Conservation (phyloP, 2,797 vertebrate genomes). For the Buphagus erythrorhynchus region DNA sequence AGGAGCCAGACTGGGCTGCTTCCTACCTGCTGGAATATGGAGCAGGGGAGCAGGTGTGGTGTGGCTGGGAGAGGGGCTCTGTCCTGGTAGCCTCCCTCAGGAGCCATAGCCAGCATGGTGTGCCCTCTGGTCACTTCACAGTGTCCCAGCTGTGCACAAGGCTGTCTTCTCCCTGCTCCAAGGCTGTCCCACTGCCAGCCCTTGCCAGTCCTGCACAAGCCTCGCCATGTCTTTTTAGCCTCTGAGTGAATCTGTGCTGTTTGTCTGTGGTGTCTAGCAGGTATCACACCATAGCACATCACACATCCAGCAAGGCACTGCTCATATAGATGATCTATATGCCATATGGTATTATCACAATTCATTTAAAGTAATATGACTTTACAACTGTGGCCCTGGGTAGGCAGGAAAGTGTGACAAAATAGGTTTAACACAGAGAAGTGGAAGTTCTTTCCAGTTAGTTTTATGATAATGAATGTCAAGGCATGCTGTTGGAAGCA, state of each 20-base stretch:
- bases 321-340: neutral
- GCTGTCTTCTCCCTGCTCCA: neutral
- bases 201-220: neutral
- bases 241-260: neutral
- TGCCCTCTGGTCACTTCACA: neutral
- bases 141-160: neutral
- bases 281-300: neutral
- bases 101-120: accelerated
- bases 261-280: neutral
- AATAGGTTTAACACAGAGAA: constrained; percentile 22
- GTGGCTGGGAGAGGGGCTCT: neutral
- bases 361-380: constrained; percentile 64
- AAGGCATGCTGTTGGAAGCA: constrained; percentile 16
- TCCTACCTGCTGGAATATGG: neutral
- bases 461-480: constrained; percentile 67
- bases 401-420: constrained; percentile 58
- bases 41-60: neutral
- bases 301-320: neutral
- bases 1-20: neutral
- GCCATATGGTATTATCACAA: constrained; percentile 39
- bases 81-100: accelerated
- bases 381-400: constrained; percentile 39
- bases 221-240: neutral
- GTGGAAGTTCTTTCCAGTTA: constrained; percentile 20
- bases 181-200: neutral